Conservation (phyloP, 2,113 vertebrate genomes). For the Tenrec ecaudatus region DNA sequence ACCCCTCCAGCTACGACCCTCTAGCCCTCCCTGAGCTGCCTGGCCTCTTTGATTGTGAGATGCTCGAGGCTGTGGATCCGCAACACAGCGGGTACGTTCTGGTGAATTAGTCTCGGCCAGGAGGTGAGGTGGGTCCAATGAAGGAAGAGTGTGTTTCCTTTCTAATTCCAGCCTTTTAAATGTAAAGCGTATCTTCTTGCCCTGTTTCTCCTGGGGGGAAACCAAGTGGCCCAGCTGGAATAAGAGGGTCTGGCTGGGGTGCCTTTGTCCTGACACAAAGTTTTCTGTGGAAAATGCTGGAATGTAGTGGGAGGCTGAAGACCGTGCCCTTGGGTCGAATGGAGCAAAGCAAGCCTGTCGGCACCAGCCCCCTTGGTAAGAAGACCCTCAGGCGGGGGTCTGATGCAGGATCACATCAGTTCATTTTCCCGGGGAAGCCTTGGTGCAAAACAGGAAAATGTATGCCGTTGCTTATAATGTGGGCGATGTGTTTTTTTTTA, state of each 20-base stretch:
- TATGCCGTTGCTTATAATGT: conserved; percentile 4
- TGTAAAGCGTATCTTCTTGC: conserved; percentile 82
- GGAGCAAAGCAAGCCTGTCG: conserved; percentile 16
- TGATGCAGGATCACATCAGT: not conserved
- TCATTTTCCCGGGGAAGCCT: not conserved
- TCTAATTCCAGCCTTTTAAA: conserved; percentile 74
- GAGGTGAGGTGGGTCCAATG: conserved; percentile 42
- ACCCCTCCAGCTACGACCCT: conserved; percentile 84
- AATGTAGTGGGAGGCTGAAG: not conserved
- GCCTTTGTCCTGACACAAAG: not conserved
- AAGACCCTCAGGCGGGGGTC: not conserved
- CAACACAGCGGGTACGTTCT: conserved; percentile 95
- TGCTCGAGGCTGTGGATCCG: conserved; percentile 98
- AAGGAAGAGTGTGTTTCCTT: conserved; percentile 80
- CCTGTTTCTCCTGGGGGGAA: conserved; percentile 69
- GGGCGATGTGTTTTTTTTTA: not conserved
- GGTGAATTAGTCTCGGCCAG: conserved; percentile 90
- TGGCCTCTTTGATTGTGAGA: conserved; percentile 94
- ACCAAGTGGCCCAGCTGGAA: conserved; percentile 70
- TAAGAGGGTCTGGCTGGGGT: conserved; percentile 43
- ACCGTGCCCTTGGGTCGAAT: conserved; percentile 25
- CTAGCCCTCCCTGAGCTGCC: conserved; percentile 90
- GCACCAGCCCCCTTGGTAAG: not conserved
- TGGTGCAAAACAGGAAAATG: conserved; percentile 5
- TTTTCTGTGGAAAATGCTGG: conserved; percentile 61